These are phyloP conservation scores for Hippoglossus stenolepis DNA, from an alignment of 2,113 vertebrate species.

Conservation along the genomic window DNA sequence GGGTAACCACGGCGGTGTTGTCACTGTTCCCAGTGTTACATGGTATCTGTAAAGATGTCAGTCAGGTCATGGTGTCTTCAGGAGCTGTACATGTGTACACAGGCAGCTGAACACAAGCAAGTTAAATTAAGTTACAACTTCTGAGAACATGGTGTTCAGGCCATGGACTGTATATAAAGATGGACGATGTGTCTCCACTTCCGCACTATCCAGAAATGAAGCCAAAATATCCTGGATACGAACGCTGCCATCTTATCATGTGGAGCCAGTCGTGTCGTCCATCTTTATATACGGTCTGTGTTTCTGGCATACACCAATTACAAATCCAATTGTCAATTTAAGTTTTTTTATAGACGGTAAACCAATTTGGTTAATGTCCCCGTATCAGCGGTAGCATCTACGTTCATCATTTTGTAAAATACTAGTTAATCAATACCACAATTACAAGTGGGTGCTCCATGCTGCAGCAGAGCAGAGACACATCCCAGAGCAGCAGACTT, in stretches of 20 bases:
- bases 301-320: not conserved
- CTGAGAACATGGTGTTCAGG: too few relatives aligned
- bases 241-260: too few relatives aligned
- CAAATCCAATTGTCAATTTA: not conserved
- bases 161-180: too few relatives aligned
- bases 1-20: not conserved
- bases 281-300: not conserved
- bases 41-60: not conserved
- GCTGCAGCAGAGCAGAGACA: too few relatives aligned
- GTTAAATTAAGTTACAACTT: too few relatives aligned
- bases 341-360: not conserved
- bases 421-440: not conserved
- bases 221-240: too few relatives aligned
- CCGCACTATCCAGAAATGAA: too few relatives aligned
- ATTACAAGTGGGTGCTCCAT: not conserved
- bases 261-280: too few relatives aligned
- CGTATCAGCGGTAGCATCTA: not conserved
- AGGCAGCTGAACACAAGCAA: too few relatives aligned
- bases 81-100: too few relatives aligned
- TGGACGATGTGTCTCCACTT: too few relatives aligned
- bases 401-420: not conserved
- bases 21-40: not conserved
- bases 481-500: not conserved
- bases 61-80: too few relatives aligned
- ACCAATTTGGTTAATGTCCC: not conserved